Evolutionary conservation across 1,140 invertebrate genomes (phyloP), one percentile per base, ranked within the genome.

Genomic region (Cyphomyrmex costatus): DNA sequence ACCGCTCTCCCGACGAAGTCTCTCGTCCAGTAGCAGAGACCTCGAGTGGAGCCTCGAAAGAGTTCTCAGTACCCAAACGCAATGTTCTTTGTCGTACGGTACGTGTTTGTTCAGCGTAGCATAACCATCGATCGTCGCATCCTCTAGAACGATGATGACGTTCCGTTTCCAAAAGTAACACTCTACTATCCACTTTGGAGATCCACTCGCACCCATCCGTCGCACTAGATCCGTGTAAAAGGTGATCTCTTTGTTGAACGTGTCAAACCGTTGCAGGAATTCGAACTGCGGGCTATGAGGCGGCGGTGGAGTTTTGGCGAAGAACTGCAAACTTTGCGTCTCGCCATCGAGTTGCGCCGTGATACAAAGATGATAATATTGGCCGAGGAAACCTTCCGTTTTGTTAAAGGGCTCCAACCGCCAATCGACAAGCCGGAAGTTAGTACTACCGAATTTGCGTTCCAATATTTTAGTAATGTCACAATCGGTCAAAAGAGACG

Each of bases 21-120:
- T 90, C 36, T 96, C 95, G 88, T 97, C 96, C 68, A 95, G 94
- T 6, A 95, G 94, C 65, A 96, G 91, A 0, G 95, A 96, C 10
- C 95, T 95, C n/a, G 96, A 96, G 89, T 96, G 96, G 88, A 96
- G 95, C 74, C 93, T 94, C 1, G 95, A 96, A 74, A 96, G 77
- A 66, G 95, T 95, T 7, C 93, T 93, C 3, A 96, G 91, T 46
- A 96, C 87, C 14, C 95, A 80, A 16, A 92, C 87, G 14, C 95
- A 95, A 36, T 96, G 95, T 2, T 95, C 92, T 7, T 95, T 89
- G 92, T 96, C 95, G 42, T 96, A 93, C 0, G 96, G 94, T 5
- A 91, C 74, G 16, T 95, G 91, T 61, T 96, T 95, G 82, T 96
- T 91, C 1, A 94, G 90, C 92, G 96, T 93, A 85, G 90, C 77